Evolutionary conservation across 2,113 vertebrate genomes (phyloP).

Genomic region (Psammodynastes pulverulentus): DNA sequence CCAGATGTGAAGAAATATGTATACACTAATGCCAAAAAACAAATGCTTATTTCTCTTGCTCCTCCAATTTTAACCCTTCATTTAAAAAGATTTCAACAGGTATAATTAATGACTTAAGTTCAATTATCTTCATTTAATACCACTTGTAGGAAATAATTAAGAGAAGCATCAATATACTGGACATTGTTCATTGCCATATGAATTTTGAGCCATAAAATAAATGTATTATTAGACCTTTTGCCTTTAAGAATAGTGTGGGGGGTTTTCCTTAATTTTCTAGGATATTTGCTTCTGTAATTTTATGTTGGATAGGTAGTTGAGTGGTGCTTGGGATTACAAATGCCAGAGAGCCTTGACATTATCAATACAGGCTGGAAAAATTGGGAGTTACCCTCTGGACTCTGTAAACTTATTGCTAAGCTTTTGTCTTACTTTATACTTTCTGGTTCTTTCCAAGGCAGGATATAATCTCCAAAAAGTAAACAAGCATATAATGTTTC

Average conservation of each 20-base stretch:
- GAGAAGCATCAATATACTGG: background rate
- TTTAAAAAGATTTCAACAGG: conserved; percentile 96
- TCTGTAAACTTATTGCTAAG: background rate
- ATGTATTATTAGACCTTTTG: background rate
- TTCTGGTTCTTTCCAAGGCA: conserved; percentile 66
- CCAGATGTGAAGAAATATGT: conserved; percentile 80
- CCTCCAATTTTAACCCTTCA: conserved; percentile 93
- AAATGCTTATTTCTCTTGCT: conserved; percentile 90
- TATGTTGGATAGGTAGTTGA: background rate
- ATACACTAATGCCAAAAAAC: conserved; percentile 93
- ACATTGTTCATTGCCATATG: background rate
- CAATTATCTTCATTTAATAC: background rate
- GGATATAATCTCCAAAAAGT: conserved; percentile 90
- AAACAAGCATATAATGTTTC: conserved; percentile 89
- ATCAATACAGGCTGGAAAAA: background rate
- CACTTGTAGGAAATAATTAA: background rate
- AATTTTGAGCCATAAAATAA: background rate
- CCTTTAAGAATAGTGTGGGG: background rate
- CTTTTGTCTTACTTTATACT: conserved; percentile 9
- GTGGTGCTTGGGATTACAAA: background rate
- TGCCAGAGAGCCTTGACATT: background rate
- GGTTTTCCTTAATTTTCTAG: background rate
- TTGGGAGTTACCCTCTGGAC: background rate
- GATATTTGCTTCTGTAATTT: conserved; percentile 24
- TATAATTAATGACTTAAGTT: conserved; percentile 50